These are phyloP conservation scores for Aphelinus atriplicis DNA, from an alignment of 1,140 invertebrate species.

Conservation along the genomic window DNA sequence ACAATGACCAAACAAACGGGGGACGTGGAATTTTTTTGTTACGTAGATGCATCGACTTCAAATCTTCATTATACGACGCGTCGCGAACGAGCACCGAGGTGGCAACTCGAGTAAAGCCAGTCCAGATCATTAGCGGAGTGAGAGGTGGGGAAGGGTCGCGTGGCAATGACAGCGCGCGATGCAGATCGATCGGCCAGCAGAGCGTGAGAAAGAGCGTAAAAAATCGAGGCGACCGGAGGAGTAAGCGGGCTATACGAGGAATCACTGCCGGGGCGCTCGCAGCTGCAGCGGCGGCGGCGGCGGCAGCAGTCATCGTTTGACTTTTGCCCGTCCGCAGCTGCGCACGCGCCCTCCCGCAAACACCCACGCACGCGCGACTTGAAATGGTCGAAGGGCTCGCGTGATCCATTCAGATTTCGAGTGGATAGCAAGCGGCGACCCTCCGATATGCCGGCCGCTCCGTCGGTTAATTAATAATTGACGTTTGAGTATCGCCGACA, in stretches of 20 bases:
- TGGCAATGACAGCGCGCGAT: neutral
- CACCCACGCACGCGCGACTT: conserved; percentile 1
- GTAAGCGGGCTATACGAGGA: too few relatives aligned
- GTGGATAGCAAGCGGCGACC: conserved; percentile 50
- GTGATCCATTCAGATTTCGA: conserved; percentile 54
- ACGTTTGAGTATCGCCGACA: conserved; percentile 43
- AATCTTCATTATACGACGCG: neutral
- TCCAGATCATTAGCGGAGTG: too few relatives aligned
- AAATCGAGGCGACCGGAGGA: neutral
- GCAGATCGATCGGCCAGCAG: neutral
- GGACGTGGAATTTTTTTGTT: too few relatives aligned
- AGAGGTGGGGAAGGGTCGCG: too few relatives aligned
- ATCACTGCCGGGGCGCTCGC: too few relatives aligned
- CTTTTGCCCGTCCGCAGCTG: neutral
- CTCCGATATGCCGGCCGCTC: conserved; percentile 40
- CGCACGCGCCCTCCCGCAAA: conserved; percentile 5
- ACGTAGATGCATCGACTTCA: too few relatives aligned
- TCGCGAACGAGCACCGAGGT: neutral
- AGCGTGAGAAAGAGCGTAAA: conserved; percentile 24
- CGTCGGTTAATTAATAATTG: conserved; percentile 58
- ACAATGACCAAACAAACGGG: too few relatives aligned
- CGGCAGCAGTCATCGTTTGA: conserved; percentile 5
- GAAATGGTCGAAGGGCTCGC: conserved; percentile 43
- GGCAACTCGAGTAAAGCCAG: too few relatives aligned
- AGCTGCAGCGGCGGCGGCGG: too few relatives aligned